These are phyloP conservation scores for Agapostemon virescens DNA, from an alignment of 2,888 invertebrate species.

Conservation along the genomic window DNA sequence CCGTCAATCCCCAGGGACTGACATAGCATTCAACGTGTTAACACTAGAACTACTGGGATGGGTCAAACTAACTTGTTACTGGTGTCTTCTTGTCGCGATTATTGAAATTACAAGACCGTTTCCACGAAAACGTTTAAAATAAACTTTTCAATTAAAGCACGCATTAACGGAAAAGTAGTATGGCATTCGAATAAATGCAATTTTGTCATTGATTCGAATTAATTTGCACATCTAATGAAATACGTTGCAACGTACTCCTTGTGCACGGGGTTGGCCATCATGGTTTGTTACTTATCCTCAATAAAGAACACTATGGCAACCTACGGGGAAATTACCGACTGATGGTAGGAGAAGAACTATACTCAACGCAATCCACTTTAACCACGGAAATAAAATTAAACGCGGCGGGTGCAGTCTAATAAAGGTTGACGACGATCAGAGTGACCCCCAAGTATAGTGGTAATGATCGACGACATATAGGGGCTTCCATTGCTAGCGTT, in stretches of 20 bases:
- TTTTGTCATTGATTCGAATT: neutral
- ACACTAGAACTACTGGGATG: too few relatives aligned
- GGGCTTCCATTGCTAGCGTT: neutral
- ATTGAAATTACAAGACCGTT: too few relatives aligned
- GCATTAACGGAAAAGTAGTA: too few relatives aligned
- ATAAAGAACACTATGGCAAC: slow-evolving; percentile 26
- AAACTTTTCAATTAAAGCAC: too few relatives aligned
- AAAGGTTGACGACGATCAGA: slow-evolving; percentile 44
- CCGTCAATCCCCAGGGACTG: too few relatives aligned
- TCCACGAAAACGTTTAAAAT: too few relatives aligned
- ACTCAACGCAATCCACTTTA: slow-evolving; percentile 31
- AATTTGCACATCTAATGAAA: neutral
- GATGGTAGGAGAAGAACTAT: slow-evolving; percentile 21
- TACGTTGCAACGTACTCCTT: neutral
- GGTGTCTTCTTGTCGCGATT: too few relatives aligned
- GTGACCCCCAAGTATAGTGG: neutral
- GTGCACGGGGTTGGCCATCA: slow-evolving; percentile 15
- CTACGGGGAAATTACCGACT: neutral
- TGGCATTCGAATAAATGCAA: too few relatives aligned
- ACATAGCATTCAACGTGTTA: too few relatives aligned
- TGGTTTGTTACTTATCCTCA: slow-evolving; percentile 39
- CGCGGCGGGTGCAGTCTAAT: slow-evolving; percentile 49
- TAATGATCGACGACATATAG: slow-evolving; percentile 22
- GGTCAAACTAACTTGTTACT: too few relatives aligned
- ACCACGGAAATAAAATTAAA: slow-evolving; percentile 47